Evolutionary conservation across 1,140 invertebrate species (phyloP), one percentile per base, ranked within the genome.

Genomic region (Listronotus oregonensis): DNA sequence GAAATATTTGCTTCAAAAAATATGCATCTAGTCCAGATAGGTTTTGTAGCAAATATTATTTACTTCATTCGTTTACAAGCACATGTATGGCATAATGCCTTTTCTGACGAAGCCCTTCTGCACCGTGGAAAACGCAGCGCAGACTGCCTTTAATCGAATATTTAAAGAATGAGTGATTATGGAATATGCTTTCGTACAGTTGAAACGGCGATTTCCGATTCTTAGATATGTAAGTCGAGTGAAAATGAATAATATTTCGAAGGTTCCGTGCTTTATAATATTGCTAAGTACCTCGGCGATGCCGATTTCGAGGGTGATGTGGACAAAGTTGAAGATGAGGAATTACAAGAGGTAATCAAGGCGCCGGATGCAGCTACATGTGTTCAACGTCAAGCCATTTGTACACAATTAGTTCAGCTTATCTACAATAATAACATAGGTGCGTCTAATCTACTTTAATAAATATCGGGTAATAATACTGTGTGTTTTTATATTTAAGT

Each of bases 251-350:
- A 50, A 50, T 27, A 50, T 50, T 50, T 18, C 47, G 47, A 50
- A 50, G 47, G 47, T 50, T n/a, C 47, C 14, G 47, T 50, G 47
- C 47, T 50, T 50, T 18, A 50, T 27, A 50, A 50, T 50, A 50
- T 50, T 50, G 47, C 47, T 11, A 50, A 27, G 47, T 50, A 50
- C 27, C 47, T 50, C 27, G 47, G 47, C 12, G 47, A 50, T 50
- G 21, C 21, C 27, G 47, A 50, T 50, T 50, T 50, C 21, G 47
- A 50, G 47, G 47, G 27, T 50, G 47, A n/a, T 11, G 47, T 11
- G 14, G 47, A 50, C 15, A 50, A 18, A 18, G 47, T 18, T 18
- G 21, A 15, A 11, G 10, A 50, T 18, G 47, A 50, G 37, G 37
- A 39, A 39, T 39, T 39, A 12, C 37, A 39, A 39, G 37, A 39